Base-by-base conservation (phyloP, 2,113 vertebrate genomes). In the Ciconia maguari region DNA sequence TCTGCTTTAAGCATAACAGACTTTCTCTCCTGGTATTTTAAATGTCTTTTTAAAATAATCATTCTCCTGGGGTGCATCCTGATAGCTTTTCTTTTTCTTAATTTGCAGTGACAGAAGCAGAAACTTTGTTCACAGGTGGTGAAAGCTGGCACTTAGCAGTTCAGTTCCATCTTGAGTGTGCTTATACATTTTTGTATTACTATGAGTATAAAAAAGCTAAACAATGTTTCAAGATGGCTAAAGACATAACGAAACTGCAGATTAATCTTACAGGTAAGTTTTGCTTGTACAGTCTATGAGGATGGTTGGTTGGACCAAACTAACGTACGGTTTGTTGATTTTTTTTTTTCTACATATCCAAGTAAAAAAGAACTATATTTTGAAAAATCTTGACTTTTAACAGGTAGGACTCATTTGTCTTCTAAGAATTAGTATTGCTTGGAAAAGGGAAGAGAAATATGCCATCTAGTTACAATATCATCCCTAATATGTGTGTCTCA, bases 131-230 rank as follows among this genome's bases (percentile, higher is more conserved):
- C 57, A 66, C 74, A 34, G 95, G 92, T 76, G 94, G 77, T 60
- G 95, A 97, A 18, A 97, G 97, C 58, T 96, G 91, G 66, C 98
- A 97, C 84, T 98, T 99, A 94, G 97, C 97, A 70, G 97, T 99
- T 92, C 99, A 99, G 48, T 99, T 99, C 89, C 98, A 99, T 92
- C 98, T 99, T 95, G 99, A 99, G 96, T 99, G 99, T 94, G 98
- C 98, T 86, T 99, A 99, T 96, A 97, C 83, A 1, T 98, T 96
- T 95, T 98, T 99, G 89, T 98, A 98, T 94, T 99, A 99, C 97
- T 99, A 99, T 16, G 99, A 99, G n/a, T 99, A 99, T 96, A 98
- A 97, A 95, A 97, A 97, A 69, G 99, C 99, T 92, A 99, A 99
- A 90, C 97, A 99, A 2, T 98, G 98, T 96, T 98, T 99, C 60